Conservation (phyloP, 2,113 vertebrate species). For the Podarcis muralis region DNA sequence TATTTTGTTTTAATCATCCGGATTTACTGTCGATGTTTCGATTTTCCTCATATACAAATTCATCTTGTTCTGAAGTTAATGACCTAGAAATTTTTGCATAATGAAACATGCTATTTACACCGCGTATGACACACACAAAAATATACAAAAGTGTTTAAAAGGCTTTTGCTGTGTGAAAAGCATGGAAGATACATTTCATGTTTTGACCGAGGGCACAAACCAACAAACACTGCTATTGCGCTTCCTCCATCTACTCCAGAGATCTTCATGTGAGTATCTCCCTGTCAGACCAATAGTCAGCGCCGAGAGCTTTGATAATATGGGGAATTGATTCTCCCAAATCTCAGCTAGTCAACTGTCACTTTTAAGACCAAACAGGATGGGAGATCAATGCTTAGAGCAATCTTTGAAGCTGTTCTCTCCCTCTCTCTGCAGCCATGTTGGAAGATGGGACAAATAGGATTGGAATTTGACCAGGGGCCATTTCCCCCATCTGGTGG, state of each 20-base stretch:
- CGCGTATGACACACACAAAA: slow-evolving; percentile 59
- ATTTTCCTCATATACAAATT: slow-evolving; percentile 72
- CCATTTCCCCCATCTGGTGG: background rate
- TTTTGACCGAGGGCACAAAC: slow-evolving; percentile 47
- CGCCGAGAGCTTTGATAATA: background rate
- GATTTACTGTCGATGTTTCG: slow-evolving; percentile 57
- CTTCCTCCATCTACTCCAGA: background rate
- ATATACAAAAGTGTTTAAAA: slow-evolving; percentile 65
- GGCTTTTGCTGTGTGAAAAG: slow-evolving; percentile 55
- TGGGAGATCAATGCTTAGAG: too few species aligned
- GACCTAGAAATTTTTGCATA: slow-evolving; percentile 68
- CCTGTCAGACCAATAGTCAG: background rate
- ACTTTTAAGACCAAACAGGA: background rate
- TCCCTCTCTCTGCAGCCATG: background rate
- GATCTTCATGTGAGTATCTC: background rate
- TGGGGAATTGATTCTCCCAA: background rate
- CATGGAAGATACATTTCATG: slow-evolving; percentile 47
- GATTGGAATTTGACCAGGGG: background rate
- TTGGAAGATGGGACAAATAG: background rate
- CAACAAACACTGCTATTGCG: background rate
- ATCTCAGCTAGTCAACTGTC: background rate
- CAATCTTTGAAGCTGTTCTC: too few species aligned
- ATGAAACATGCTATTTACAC: slow-evolving; percentile 77
- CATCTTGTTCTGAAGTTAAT: slow-evolving; percentile 53
- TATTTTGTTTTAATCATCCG: slow-evolving; percentile 60